These are phyloP conservation scores for Pogonomyrmex barbatus DNA, from an alignment of 1,140 invertebrate genomes.

Conservation along the genomic window DNA sequence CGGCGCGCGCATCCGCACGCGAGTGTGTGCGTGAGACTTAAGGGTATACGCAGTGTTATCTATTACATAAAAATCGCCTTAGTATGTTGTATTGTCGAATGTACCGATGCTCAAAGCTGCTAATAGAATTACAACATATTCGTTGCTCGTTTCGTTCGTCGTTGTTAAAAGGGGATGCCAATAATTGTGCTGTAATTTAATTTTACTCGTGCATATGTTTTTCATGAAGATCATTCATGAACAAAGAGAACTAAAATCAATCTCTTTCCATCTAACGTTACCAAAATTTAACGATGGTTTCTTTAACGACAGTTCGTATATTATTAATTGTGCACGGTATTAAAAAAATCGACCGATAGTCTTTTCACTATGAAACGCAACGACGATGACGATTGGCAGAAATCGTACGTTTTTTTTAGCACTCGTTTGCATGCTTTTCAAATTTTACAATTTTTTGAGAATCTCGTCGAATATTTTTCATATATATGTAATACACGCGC, in stretches of 20 bases:
- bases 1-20: constrained; percentile 25
- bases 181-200: constrained; percentile 33
- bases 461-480: constrained; percentile 63
- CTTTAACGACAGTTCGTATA: constrained; percentile 1
- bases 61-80: constrained; percentile 72
- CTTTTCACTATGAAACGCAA: constrained; percentile 5
- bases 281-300: constrained; percentile 17
- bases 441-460: constrained; percentile 64
- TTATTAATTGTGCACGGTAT: constrained; percentile 12
- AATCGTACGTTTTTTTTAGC: constrained; percentile 35
- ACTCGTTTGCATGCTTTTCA: constrained; percentile 20
- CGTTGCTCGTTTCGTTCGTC: constrained; percentile 64
- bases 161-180: constrained; percentile 22
- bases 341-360: not conserved
- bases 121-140: constrained; percentile 63
- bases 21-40: constrained; percentile 47
- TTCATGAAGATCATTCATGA: not conserved
- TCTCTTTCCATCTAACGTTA: not conserved
- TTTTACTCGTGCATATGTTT: constrained; percentile 1
- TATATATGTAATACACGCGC: constrained; percentile 53
- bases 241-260: not conserved
- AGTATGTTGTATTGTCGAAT: constrained; percentile 68
- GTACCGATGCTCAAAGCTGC: constrained; percentile 67
- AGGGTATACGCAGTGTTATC: constrained; percentile 66
- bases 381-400: not conserved